These are phyloP conservation scores for Poecile montanus DNA, from an alignment of 2,797 vertebrate genomes.

Conservation along the genomic window DNA sequence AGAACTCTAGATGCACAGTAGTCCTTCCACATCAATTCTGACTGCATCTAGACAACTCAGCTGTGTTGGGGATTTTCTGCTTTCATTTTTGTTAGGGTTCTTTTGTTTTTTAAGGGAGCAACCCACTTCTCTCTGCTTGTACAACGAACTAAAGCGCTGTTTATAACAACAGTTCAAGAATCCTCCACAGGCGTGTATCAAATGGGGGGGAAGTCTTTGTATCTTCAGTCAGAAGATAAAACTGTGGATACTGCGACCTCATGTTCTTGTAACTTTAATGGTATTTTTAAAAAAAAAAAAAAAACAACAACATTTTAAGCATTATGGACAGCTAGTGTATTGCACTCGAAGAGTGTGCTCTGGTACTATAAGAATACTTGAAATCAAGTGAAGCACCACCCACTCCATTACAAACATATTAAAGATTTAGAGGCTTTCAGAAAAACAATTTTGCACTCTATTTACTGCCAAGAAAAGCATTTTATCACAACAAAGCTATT, in stretches of 20 bases:
- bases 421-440: neutral
- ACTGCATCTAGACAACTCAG: neutral
- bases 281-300: neutral
- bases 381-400: neutral
- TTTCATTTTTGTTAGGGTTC: neutral
- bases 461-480: neutral
- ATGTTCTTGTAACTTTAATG: neutral
- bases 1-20: neutral
- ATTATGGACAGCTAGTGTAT: neutral
- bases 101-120: neutral
- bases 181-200: neutral
- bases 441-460: neutral
- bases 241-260: neutral
- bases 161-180: neutral
- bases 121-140: neutral
- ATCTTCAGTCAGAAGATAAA: neutral
- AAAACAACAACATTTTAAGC: neutral
- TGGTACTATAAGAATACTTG: neutral
- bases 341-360: neutral
- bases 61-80: neutral
- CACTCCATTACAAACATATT: neutral
- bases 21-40: neutral
- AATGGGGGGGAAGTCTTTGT: neutral
- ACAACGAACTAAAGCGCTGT: neutral
- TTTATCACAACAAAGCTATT: neutral